Evolutionary conservation across 2,797 vertebrate genomes (phyloP).

Genomic region (Melanogrammus aeglefinus): DNA sequence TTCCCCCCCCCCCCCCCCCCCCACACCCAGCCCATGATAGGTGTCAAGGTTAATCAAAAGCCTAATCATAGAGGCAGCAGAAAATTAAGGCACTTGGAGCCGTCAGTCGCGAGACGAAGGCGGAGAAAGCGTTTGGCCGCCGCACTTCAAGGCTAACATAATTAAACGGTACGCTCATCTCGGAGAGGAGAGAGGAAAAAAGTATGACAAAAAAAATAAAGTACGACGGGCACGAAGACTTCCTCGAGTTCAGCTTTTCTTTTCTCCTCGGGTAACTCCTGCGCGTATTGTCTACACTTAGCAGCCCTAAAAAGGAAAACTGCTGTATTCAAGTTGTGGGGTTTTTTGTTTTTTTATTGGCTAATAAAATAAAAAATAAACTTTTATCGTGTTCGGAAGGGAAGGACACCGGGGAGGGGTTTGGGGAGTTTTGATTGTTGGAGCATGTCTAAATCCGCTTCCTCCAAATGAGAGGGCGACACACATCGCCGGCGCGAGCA

Average conservation of each 20-base stretch:
- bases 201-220: constrained; percentile 14
- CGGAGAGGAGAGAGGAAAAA: constrained; percentile 17
- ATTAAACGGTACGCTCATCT: constrained; percentile 45
- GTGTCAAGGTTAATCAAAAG: constrained; percentile 65
- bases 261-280: not conserved
- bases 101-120: constrained; percentile 47
- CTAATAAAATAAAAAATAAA: not conserved
- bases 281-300: not conserved
- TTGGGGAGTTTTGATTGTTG: not conserved
- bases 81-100: constrained; percentile 41
- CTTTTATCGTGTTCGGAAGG: not conserved
- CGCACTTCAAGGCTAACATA: constrained; percentile 44
- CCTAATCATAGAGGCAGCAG: constrained; percentile 65
- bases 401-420: not conserved
- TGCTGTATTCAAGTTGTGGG: not conserved
- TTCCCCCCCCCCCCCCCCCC: constrained; percentile 45
- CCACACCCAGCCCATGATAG: constrained; percentile 56
- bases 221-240: constrained; percentile 22
- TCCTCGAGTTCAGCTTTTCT: not conserved
- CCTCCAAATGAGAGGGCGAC: not conserved
- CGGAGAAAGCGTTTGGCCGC: constrained; percentile 8
- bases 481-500: not conserved
- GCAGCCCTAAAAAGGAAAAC: not conserved
- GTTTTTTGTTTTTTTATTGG: constrained; percentile 6
- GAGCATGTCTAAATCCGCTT: not conserved